These are phyloP conservation scores for Grallaria varia DNA, from an alignment of 2,113 vertebrate genomes.

Conservation along the genomic window DNA sequence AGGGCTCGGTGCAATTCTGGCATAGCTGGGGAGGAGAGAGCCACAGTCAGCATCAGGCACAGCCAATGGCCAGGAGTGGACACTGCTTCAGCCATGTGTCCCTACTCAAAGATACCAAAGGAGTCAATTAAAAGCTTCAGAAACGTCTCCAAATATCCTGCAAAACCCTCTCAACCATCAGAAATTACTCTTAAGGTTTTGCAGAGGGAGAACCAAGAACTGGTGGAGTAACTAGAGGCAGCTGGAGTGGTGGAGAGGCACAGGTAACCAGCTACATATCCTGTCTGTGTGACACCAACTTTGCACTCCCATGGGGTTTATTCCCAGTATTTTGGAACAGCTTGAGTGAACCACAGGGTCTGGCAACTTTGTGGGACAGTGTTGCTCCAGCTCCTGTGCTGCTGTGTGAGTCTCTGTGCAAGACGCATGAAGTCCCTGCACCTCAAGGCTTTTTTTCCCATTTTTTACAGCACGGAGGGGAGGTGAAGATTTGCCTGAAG, in stretches of 20 bases:
- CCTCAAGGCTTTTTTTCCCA: not conserved
- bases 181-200: not conserved
- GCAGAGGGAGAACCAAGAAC: not conserved
- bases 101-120: not conserved
- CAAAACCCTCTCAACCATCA: not conserved
- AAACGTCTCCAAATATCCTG: not conserved
- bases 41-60: rapidly evolving
- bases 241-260: rapidly evolving
- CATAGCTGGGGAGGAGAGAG: not conserved
- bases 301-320: not conserved
- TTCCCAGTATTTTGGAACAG: not conserved
- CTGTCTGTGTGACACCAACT: rapidly evolving
- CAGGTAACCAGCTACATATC: rapidly evolving
- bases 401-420: not conserved
- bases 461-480: not conserved
- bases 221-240: not conserved
- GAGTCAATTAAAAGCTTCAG: not conserved
- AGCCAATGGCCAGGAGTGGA: rapidly evolving
- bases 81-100: not conserved
- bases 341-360: rapidly evolving
- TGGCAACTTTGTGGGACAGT: not conserved
- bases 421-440: rapidly evolving
- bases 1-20: not conserved
- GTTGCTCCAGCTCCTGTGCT: not conserved
- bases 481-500: not conserved